Conservation (phyloP, 2,888 invertebrate species). For the Ceramica pisi region DNA sequence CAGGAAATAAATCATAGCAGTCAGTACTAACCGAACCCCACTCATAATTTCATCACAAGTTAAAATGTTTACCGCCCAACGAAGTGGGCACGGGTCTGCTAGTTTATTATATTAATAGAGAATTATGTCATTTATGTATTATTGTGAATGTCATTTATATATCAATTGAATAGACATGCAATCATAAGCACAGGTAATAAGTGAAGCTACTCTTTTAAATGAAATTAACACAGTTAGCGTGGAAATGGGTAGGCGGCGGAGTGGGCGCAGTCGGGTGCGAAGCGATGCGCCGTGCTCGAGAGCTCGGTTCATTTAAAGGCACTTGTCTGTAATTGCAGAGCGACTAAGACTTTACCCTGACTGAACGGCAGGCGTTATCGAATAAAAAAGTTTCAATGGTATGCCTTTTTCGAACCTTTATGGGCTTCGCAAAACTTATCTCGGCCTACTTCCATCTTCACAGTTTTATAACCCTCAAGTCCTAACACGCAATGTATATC, state of each 20-base stretch:
- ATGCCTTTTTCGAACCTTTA: conserved; percentile 77
- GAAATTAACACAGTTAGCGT: conserved; percentile 83
- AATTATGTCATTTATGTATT: too few relatives aligned
- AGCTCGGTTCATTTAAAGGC: conserved; percentile 90
- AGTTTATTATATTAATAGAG: too few relatives aligned
- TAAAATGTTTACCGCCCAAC: too few relatives aligned
- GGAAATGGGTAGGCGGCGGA: conserved; percentile 79
- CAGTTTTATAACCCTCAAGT: conserved; percentile 44
- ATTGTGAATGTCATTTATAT: too few relatives aligned
- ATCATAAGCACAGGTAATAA: conserved; percentile 65
- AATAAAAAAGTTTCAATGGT: conserved; percentile 89
- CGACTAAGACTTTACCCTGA: conserved; percentile 87
- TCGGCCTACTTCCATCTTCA: conserved; percentile 60
- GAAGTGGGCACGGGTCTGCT: too few relatives aligned
- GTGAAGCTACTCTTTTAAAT: conserved; percentile 77
- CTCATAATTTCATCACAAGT: too few relatives aligned
- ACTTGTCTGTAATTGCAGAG: conserved; percentile 90
- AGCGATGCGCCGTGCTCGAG: conserved; percentile 90
- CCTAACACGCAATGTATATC: conserved; percentile 24
- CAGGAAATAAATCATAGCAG: too few relatives aligned
- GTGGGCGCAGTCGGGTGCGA: conserved; percentile 85
- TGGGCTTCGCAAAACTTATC: conserved; percentile 65
- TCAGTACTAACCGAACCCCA: too few relatives aligned
- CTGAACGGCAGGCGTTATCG: conserved; percentile 83
- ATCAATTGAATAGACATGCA: too few relatives aligned